These are phyloP conservation scores for Lapara coniferarum DNA, from an alignment of 2,888 invertebrate species.

Conservation along the genomic window DNA sequence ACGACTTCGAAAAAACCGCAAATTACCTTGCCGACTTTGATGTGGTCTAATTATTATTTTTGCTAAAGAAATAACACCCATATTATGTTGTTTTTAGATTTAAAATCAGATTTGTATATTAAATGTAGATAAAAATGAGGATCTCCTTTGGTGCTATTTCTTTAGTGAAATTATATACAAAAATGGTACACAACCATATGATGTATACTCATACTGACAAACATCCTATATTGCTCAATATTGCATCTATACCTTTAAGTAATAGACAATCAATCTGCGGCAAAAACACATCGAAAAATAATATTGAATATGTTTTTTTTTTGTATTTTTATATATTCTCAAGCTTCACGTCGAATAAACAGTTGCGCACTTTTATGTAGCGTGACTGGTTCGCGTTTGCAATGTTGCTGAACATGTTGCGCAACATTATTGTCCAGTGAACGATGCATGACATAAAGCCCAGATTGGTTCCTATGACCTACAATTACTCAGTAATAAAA, in stretches of 20 bases:
- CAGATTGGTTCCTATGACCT: slow-evolving; percentile 31
- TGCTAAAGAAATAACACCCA: not conserved
- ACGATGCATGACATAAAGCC: not conserved
- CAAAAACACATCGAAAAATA: not conserved
- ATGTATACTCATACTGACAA: slow-evolving; percentile 40
- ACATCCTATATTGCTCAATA: slow-evolving; percentile 58
- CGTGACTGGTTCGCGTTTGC: too few relatives aligned
- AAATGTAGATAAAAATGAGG: not conserved
- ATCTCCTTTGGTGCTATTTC: not conserved
- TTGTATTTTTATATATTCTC: slow-evolving; percentile 16
- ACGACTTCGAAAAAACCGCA: not conserved
- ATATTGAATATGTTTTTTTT: slow-evolving; percentile 36
- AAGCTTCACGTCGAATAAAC: not conserved
- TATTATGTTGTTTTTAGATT: not conserved
- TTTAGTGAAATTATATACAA: not conserved
- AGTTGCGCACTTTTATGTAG: not conserved
- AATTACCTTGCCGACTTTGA: not conserved
- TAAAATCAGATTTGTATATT: not conserved
- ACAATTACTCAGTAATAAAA: slow-evolving; percentile 65
- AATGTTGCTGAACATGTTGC: too few relatives aligned
- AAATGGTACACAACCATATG: not conserved
- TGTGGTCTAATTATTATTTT: not conserved
- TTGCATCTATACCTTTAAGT: slow-evolving; percentile 41
- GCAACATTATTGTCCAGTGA: too few relatives aligned
- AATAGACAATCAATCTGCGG: slow-evolving; percentile 34